Evolutionary conservation across 2,797 vertebrate species (phyloP).

Genomic region (Betta splendens): DNA sequence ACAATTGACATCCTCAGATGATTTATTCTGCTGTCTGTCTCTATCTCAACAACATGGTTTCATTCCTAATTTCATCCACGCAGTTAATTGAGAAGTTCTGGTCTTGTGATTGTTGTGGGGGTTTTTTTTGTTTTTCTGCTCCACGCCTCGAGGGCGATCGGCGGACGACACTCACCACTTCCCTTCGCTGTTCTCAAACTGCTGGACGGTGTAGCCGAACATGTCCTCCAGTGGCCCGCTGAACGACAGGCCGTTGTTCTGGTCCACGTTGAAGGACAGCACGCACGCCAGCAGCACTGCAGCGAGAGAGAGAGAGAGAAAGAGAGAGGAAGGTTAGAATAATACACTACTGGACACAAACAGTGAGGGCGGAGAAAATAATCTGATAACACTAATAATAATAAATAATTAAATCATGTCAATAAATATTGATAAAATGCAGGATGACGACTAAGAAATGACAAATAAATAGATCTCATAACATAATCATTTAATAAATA

Average conservation of each 20-base stretch:
- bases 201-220: constrained; percentile 97
- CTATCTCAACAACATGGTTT: too few species aligned
- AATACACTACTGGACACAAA: constrained; percentile 10
- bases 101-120: too few species aligned
- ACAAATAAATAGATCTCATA: constrained; percentile 30
- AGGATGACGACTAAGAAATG: constrained; percentile 9
- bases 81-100: too few species aligned
- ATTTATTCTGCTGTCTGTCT: too few species aligned
- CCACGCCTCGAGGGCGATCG: too few species aligned
- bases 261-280: constrained; percentile 90
- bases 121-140: too few species aligned
- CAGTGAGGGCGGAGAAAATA: constrained; percentile 7
- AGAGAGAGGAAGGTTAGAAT: too few species aligned
- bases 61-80: too few species aligned
- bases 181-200: constrained; percentile 96
- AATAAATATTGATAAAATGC: constrained; percentile 34
- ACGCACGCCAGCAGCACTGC: constrained; percentile 79
- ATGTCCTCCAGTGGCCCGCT: constrained; percentile 91
- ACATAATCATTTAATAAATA: constrained; percentile 16
- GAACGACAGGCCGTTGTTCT: constrained; percentile 92
- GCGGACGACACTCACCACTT: constrained; percentile 88
- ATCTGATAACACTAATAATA: constrained; percentile 6
- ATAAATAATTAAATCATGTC: constrained; percentile 19
- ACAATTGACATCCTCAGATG: too few species aligned
- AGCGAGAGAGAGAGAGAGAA: neutral